Conservation (phyloP, 1,140 invertebrate genomes). For the Drosophila saltans region DNA sequence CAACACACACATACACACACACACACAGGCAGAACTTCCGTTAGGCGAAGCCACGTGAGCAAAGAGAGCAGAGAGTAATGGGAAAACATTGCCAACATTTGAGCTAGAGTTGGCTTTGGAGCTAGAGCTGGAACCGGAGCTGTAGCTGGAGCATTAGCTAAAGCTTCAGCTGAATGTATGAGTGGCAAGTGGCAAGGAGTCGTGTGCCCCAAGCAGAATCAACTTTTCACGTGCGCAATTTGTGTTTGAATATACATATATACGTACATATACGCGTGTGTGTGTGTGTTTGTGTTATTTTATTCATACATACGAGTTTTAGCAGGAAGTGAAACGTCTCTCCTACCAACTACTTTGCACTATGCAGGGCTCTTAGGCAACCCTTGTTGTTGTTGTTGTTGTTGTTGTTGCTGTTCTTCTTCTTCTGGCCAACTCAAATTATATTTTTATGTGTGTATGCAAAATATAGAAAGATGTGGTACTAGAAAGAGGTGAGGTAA, state of each 20-base stretch:
- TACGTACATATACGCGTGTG: conserved; percentile 33
- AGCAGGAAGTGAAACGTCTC: conserved; percentile 21
- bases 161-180: conserved; percentile 4
- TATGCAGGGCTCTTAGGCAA: conserved; percentile 22
- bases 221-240: conserved; percentile 69
- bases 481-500: neutral
- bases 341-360: conserved; percentile 30
- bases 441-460: conserved; percentile 66
- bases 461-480: neutral
- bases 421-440: conserved; percentile 57
- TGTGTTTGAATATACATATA: conserved; percentile 24
- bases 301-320: conserved; percentile 58
- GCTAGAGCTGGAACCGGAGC: neutral
- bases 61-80: conserved; percentile 25
- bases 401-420: neutral
- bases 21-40: conserved; percentile 50
- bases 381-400: conserved; percentile 33
- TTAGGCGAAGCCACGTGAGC: conserved; percentile 55
- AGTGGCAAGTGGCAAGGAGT: too few relatives aligned
- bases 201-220: conserved; percentile 17
- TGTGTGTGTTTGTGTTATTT: conserved; percentile 54
- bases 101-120: conserved; percentile 15
- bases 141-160: conserved; percentile 21
- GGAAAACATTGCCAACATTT: conserved; percentile 33
- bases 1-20: conserved; percentile 9